Base-by-base conservation (phyloP, 2,888 invertebrate species). In the Laothoe populi region DNA sequence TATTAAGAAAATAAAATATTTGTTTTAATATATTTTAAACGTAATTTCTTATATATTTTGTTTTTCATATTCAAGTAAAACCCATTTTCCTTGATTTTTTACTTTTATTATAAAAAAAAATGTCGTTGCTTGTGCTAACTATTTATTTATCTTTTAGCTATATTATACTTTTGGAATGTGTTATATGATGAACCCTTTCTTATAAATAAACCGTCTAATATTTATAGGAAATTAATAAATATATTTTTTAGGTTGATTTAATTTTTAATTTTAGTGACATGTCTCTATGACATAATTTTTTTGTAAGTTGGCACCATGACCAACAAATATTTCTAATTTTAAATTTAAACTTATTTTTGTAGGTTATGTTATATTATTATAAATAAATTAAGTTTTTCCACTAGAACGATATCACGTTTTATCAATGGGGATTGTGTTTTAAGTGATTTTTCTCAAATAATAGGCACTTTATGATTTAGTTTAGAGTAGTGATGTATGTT, bases 351-450 rank as follows among this genome's bases (percentile, higher is more conserved):
- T 24, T 11, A 26, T 26, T 23, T 24, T 48, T 48, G 1, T 48
- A 48, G 3, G 23, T 48, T 7, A 21, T 26, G 5, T 24, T 48
- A 1, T 13, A 1, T 46, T 46, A 21, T 11, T 19, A 19, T 53
- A 8, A 31, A 2, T 49, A 49, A 2, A 31, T 49, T 49, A 59
- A 69, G 63, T 70, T 62, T 74, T 67, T 70, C 67, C 73, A 71
- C 71, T 73, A 71, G 64, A 59, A 38, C 66, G 64, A 46, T 44
- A 35, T n/a, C 8, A 8, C 31, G 40, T 0, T 19, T 53, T 19
- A 53, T 35, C 35, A 11, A 11, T 19, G 19, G 19, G 4, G 16
- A n/a, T 49, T 16, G 31, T 53, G 10, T 53, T 53, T 53, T 53
- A 35, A 53, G 53, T 53, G 53, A 13, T 16, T 19, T 35, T 53